Evolutionary conservation across 2,888 invertebrate species (phyloP), one percentile per base, ranked within the genome.

Genomic region (Ichneumoninae sp.): DNA sequence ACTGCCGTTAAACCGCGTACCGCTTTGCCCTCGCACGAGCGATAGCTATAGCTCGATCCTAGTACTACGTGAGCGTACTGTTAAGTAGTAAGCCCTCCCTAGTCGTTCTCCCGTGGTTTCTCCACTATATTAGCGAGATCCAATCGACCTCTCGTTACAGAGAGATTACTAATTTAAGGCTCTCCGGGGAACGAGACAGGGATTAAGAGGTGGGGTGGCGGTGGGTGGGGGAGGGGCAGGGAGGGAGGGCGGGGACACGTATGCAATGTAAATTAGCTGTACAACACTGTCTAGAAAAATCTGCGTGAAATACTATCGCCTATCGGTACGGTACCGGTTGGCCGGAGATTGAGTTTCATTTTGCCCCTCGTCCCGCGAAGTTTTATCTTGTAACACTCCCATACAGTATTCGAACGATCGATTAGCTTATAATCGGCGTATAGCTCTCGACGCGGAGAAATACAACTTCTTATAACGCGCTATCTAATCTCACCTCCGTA

Each of bases 351-450:
- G 47, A 74, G 47, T 71, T 71, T 71, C 71, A 40, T 78, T 68
- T 82, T 22, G 22, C 57, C 10, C 50, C 52, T 54, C 71, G 47
- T 75, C 71, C 70, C 22, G 75, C 83, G 1, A n/a, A 54, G 54
- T 40, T 71, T 71, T 71, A n/a, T 71, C 57, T 22, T 7, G 5
- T 62, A 50, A 13, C 30, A 62, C 19, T 30, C 7, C 60, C 30
- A 10, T 36, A 44, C 52, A 16, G 80, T 26, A 76, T 72, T 80
- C 54, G 54, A 80, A 70, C 79, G 77, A 44, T 68, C 77, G 50
- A 84, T 84, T 82, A 81, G 81, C 81, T 82, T 79, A 79, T 78
- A 84, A 81, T 81, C 81, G 69, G 19, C 66, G 75, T 82, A 82
- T 74, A 22, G 10, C 36, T 19, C 79, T 81, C 70, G 75, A 30